Evolutionary conservation across 2,888 invertebrate species (phyloP), one percentile per base, ranked within the genome.

Genomic region (Platycheirus rosarum): DNA sequence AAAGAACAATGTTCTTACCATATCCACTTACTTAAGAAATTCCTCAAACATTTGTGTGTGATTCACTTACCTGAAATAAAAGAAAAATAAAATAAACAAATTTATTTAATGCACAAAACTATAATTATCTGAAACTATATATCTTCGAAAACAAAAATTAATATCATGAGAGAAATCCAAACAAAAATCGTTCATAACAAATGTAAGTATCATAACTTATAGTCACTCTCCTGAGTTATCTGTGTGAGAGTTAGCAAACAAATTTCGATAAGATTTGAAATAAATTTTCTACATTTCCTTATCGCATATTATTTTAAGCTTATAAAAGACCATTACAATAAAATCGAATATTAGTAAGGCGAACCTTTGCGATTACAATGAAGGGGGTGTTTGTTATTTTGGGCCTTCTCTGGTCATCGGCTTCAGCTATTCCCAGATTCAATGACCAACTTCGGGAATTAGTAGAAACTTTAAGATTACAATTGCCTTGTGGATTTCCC

Each of bases 401-500:
- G 8, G 32, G 80, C n/a, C 35, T 80, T 11, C 18, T 78, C 0
- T 7, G 70, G 26, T 53, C 48, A 3, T 70, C 70, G 9, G 62
- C 48, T 9, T 62, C 60, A n/a, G 70, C 80, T n/a, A 44, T 57
- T 7, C 80, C 80, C 0, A 82, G 86, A 4, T 87, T 89, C 44
- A 88, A 89, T 68, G 89, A 89, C 80, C 86, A 88, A 26, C 71
- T 89, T 9, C 85, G 87, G 0, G 88, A 89, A 66, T 44, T 88
- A 11, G 85, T 88, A 1, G 89, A 89, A 73, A 87, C 87, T 37
- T 7, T 89, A 6, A 88, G 87, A 0, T 78, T 88, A 23, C 89
- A 89, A 84, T 87, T 89, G 89, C 86, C 85, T 37, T 89, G 89
- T 73, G 89, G 89, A 2, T 88, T 88, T 82, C 86, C 87, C 0